Evolutionary conservation across 2,888 invertebrate genomes (phyloP), one percentile per base, ranked within the genome.

Genomic region (Horisme vitalbata): DNA sequence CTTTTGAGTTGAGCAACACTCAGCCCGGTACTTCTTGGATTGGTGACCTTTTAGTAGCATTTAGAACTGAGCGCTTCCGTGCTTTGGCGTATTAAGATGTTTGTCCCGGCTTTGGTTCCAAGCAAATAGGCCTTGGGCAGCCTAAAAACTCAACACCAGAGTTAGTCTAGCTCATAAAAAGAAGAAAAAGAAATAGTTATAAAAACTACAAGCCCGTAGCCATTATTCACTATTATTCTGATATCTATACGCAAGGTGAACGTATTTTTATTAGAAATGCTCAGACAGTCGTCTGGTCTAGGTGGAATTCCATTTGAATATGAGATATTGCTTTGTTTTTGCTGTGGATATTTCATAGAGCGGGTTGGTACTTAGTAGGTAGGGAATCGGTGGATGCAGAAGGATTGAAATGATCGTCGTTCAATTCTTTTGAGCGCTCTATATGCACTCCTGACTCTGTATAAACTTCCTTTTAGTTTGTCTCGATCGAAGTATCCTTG

Each of bases 251-350:
- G 37, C 24, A 27, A 11, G 35, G 15, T 33, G 13, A 18, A 13
- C 11, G 12, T 33, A 37, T 45, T 55, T 55, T 58, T 58, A 55
- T 55, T 55, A 58, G 41, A 58, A 58, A 58, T 65, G 47, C 63
- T 59, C 58, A 60, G 59, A 59, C 58, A 39, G 52, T 41, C 52
- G 30, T 20, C 33, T 48, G 30, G 20, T 36, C 41, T 28, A 30
- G 34, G 57, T 63, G 58, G 59, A 67, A 72, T 73, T 71, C 55
- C 66, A 67, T 65, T 72, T 71, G 65, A 75, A 71, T 75, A 74
- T 71, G 75, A 75, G 63, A 63, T 63, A 76, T 70, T 57, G 55
- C 51, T 55, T 59, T 65, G 61, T 63, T 67, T 63, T 51, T 38
- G 27, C 33, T 34, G 11, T 30, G 26, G 45, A 33, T 32, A 30